Evolutionary conservation across 1,140 invertebrate genomes (phyloP).

Genomic region (Sycophila sp.): DNA sequence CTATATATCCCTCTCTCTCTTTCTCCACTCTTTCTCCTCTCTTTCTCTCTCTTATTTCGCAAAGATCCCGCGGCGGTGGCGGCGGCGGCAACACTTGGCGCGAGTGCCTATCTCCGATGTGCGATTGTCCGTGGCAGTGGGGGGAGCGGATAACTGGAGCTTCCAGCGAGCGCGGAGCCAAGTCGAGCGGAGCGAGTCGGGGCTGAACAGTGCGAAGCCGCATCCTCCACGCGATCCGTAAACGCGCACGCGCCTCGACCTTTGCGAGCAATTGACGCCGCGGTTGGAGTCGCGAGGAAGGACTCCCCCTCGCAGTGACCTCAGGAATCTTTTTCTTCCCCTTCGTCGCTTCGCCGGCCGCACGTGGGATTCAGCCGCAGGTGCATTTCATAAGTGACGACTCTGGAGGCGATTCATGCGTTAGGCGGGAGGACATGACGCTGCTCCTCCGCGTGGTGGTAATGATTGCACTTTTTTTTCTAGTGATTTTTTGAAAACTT

Average conservation of each 20-base stretch:
- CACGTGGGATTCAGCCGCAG: too few species aligned
- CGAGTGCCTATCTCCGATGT: neutral
- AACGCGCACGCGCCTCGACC: neutral
- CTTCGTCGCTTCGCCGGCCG: too few species aligned
- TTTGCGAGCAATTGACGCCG: neutral
- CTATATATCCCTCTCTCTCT: too few species aligned
- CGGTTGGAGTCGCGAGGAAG: too few species aligned
- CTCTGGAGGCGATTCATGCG: constrained; percentile 36
- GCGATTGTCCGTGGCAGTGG: constrained; percentile 1
- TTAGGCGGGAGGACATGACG: constrained; percentile 51
- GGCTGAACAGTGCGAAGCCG: neutral
- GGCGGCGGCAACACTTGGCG: neutral
- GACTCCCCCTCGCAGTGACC: too few species aligned
- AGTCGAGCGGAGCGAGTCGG: constrained; percentile 23
- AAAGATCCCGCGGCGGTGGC: neutral
- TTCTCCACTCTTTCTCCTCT: too few species aligned
- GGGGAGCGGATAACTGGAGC: constrained; percentile 31
- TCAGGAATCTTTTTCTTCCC: too few species aligned
- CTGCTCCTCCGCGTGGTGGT: constrained; percentile 46
- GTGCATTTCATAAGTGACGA: neutral
- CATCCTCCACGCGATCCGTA: neutral
- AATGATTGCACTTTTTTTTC: neutral
- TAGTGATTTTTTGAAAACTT: neutral
- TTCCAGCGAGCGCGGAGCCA: constrained; percentile 12
- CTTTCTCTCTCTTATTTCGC: neutral